Evolutionary conservation across 2,888 invertebrate species (phyloP), one percentile per base, ranked within the genome.

Genomic region (Cheilosia pagana): DNA sequence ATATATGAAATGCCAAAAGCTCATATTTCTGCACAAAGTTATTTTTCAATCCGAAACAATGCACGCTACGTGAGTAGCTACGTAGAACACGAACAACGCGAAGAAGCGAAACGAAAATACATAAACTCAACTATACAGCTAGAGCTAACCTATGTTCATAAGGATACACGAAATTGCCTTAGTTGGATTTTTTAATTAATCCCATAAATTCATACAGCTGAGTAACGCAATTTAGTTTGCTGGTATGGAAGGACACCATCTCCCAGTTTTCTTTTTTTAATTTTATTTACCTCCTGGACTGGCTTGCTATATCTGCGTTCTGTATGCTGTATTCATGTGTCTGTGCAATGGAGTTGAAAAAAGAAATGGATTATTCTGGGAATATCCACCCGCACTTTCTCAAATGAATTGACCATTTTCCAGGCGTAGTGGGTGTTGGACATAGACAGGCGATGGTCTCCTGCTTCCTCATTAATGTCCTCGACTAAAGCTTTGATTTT

Each of bases 151-250:
- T 62, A 68, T 68, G 77, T 53, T 65, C 78, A 21, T 50, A 60
- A 52, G 72, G 67, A 74, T 74, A 53, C 67, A 74, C 53, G 25
- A 74, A 78, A 79, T 79, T 79, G 79, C 65, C 79, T 79, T 79
- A 79, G 79, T 79, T 74, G 79, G 79, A 79, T 79, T 86, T 83
- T 83, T 86, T 86, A 86, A 86, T 86, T 86, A 86, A 86, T 83
- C 83, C 74, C 83, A 76, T 82, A 86, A 86, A 86, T 86, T 86
- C 86, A 83, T 83, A 79, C 71, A 86, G 83, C 83, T 79, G 72
- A 83, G 86, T 83, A 86, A 86, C 83, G 83, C 82, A 86, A 86
- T 86, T 86, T 74, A 74, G 65, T 65, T 74, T 41, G 63, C 63
- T 39, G 35, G 19, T 3, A 19, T 28, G 6, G 59, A 50, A 67